Evolutionary conservation across 2,888 invertebrate species (phyloP).

Genomic region (Apamea sordens): DNA sequence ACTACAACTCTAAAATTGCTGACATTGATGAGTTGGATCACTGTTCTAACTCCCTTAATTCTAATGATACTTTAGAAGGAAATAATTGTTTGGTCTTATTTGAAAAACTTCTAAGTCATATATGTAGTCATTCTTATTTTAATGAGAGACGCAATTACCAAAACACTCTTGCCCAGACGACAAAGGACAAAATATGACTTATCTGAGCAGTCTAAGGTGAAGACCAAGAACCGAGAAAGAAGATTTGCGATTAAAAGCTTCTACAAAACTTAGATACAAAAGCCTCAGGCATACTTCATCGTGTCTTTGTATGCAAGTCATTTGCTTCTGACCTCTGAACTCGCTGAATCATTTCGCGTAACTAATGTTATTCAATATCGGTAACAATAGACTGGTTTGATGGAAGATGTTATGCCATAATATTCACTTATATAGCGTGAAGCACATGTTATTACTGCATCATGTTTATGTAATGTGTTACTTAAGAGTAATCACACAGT

Average conservation of each 20-base stretch:
- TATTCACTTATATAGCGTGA: conserved; percentile 18
- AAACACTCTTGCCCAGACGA: neutral
- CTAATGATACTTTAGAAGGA: neutral
- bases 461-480: conserved; percentile 21
- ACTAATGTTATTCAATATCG: conserved; percentile 54
- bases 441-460: conserved; percentile 31
- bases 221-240: neutral
- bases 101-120: neutral
- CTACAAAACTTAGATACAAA: neutral
- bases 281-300: conserved; percentile 7
- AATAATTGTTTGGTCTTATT: neutral
- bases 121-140: too few species aligned
- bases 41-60: neutral
- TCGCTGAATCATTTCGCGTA: conserved; percentile 49
- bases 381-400: conserved; percentile 29
- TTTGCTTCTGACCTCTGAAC: conserved; percentile 36
- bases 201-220: neutral
- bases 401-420: conserved; percentile 24
- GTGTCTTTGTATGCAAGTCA: conserved; percentile 12
- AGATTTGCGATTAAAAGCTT: neutral
- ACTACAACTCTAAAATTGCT: neutral
- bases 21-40: too few species aligned
- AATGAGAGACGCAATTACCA: neutral
- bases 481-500: neutral
- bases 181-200: neutral